Base-by-base conservation (phyloP, 2,888 invertebrate genomes). In the Eupelmus urozonus region DNA sequence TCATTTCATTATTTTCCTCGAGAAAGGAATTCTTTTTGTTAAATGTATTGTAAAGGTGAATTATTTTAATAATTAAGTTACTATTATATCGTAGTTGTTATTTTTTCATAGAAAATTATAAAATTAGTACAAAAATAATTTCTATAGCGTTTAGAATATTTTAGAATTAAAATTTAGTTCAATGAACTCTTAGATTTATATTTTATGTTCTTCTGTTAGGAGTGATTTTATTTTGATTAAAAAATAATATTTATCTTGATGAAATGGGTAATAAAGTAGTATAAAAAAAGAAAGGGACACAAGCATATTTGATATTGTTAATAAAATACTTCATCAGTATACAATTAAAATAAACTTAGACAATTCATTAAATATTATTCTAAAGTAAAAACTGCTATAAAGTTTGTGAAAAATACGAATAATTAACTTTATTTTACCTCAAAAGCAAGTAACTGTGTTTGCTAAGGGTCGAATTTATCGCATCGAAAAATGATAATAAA, bases 291-390 rank as follows among this genome's bases (percentile, higher is more conserved):
- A 60, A 60, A 29, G 59, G 59, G 59, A 18, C 29, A 18, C 34
- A 34, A 60, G 25, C 2, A 81, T 40, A 72, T 80, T 80, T 77
- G 55, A 78, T 63, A 53, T 60, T 72, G 70, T 67, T 45, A 34
- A 20, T 20, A 11, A 53, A 53, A 53, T 20, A 53, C 4, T 53
- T 53, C 2, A 45, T 16, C 49, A 9, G 45, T 16, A 13, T 16
- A 16, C 45, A 7, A 45, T 53, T 53, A 20, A n/a, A 53, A 20
- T 1, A 53, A n/a, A n/a, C n/a, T n/a, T n/a, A n/a, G n/a, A n/a
- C n/a, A n/a, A n/a, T n/a, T n/a, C n/a, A 34, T 3, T 34, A 34
- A 34, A 34, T 34, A 34, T 9, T 34, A 34, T 5, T 34, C 34
- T 34, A 18, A 69, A 27, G 13, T 62, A 25, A 25, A 53, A 40